These are phyloP conservation scores for Orchesella flavescens DNA, from an alignment of 2,888 invertebrate genomes.

Conservation along the genomic window DNA sequence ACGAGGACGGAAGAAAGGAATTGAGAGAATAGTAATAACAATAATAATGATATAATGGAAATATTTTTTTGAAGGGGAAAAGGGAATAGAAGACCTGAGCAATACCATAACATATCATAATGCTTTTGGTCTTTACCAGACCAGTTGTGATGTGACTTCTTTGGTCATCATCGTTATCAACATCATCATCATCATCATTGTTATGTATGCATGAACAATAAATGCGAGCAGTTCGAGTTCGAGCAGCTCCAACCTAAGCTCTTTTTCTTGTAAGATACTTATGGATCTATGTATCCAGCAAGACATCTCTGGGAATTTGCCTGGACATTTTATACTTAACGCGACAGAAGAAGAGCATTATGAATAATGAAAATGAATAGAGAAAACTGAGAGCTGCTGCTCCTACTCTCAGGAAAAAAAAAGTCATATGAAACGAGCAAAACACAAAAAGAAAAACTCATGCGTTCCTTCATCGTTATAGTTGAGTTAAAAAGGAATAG, in stretches of 20 bases:
- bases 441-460: too few species aligned
- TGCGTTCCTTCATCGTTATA: too few species aligned
- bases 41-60: slow-evolving; percentile 49
- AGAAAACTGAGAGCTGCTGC: neutral
- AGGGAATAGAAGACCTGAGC: neutral
- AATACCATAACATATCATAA: neutral
- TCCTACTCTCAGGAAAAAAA: too few species aligned
- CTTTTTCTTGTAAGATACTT: neutral
- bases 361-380: slow-evolving; percentile 62
- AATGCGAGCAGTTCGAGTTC: slow-evolving; percentile 14
- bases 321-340: slow-evolving; percentile 47
- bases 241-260: neutral
- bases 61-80: slow-evolving; percentile 21
- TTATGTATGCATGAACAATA: slow-evolving; percentile 41
- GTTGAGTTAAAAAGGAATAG: too few species aligned
- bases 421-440: too few species aligned
- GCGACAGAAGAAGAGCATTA: slow-evolving; percentile 58
- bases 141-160: too few species aligned
- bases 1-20: slow-evolving; percentile 24
- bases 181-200: slow-evolving; percentile 43
- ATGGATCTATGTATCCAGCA: neutral
- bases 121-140: neutral
- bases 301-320: slow-evolving; percentile 38
- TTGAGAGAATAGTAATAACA: slow-evolving; percentile 40
- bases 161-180: slow-evolving; percentile 33